A percentile compares a stretch with the other conserved stretches of the same genome.
Evolutionary conservation across 1,140 invertebrate genomes (phyloP).

Genomic region (Druon quercuslanigerum): DNA sequence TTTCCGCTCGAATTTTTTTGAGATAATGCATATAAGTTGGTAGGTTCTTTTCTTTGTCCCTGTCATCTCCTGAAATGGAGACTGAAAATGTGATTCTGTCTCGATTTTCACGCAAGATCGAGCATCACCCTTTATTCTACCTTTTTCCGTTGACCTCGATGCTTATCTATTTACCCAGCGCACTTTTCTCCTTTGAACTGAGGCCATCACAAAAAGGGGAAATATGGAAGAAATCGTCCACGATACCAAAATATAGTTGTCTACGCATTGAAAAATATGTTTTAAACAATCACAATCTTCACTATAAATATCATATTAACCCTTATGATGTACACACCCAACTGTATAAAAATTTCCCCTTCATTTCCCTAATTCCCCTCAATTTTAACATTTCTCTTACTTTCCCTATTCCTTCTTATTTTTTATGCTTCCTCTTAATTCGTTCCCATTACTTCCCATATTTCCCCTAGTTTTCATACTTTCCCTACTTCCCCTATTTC

Average conservation of each 20-base stretch:
- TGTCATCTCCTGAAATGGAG: constrained; percentile 22
- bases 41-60: not conserved
- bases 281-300: not conserved
- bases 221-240: not conserved
- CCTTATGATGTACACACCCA: too few species aligned
- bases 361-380: too few species aligned
- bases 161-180: constrained; percentile 21
- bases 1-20: not conserved
- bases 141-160: constrained; percentile 25
- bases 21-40: not conserved
- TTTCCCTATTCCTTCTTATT: too few species aligned
- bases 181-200: constrained; percentile 21
- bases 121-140: constrained; percentile 23
- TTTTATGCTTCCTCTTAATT: too few species aligned
- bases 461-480: too few species aligned
- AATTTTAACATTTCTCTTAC: too few species aligned
- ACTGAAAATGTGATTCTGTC: constrained; percentile 26
- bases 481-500: too few species aligned
- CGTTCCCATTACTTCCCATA: too few species aligned
- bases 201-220: not conserved
- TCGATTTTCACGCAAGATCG: constrained; percentile 26
- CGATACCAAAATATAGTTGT: not conserved
- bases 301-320: too few species aligned
- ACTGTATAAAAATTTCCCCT: too few species aligned
- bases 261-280: not conserved